Evolutionary conservation across 2,797 vertebrate species (phyloP), one percentile per base, ranked within the genome.

Genomic region (Lepilemur ruficaudatus): DNA sequence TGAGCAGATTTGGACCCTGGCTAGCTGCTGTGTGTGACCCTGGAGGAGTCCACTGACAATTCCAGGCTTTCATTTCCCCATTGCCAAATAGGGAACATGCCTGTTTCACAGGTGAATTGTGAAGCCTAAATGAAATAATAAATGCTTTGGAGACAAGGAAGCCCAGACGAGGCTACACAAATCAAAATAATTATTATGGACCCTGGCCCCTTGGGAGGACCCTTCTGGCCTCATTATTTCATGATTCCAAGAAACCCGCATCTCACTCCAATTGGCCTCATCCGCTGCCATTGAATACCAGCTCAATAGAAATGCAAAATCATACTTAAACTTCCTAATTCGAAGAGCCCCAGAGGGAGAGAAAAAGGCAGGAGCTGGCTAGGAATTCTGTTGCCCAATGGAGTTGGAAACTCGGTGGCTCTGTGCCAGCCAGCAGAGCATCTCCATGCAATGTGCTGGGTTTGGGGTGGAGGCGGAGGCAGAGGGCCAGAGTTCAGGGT

Each of bases 391-490:
- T 78, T 97, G 92, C 96, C 97, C 93, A 79, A 67, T 94, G 85
- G 96, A 96, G 97, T 55, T 94, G 98, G 96, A 97, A 96, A 96
- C 96, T 80, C 98, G 93, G 1, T 67, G 98, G 98, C 98, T 1
- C 17, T 0, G 7, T 93, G 98, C 98, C 98, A 98, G 98, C 97
- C 93, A 9, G 70, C 96, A 35, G 78, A 97, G 97, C 96, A n/a
- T 96, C 98, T 96, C 98, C 65, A 30, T 61, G 89, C 94, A 97
- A 93, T 59, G 97, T 93, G 18, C 30, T 2, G 95, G 28, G 96
- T 69, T 98, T 81, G 46, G 98, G 98, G 98, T 59, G 72, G 98
- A 97, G 98, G 98, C 38, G 61, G 97, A 98, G 98, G 97, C 96
- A 14, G 94, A 96, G 96, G 97, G 98, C 96, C 93, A 97, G 97